phyloP scores from a whole-genome alignment of 2,113 vertebrate genomes.

The Eulacestoma nigropectus region DNA sequence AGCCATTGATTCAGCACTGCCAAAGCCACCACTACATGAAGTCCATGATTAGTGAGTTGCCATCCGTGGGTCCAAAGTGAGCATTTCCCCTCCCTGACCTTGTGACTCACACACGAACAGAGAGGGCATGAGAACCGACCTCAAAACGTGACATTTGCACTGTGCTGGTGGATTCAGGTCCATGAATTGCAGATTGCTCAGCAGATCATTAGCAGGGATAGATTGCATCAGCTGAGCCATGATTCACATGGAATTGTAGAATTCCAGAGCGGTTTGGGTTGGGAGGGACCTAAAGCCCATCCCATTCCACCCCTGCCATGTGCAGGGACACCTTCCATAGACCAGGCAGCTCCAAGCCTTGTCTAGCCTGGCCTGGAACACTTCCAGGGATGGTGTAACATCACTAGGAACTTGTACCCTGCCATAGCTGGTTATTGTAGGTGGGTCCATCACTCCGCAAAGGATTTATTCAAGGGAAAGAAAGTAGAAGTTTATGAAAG shows the following conservation, averaged over 20 bases:
- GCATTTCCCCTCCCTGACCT: background rate
- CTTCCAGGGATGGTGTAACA: background rate
- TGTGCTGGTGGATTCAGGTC: background rate
- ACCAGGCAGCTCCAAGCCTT: background rate
- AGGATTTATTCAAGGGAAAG: background rate
- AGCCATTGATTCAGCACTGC: background rate
- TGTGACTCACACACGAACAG: background rate
- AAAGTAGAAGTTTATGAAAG: background rate
- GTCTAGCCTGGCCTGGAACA: background rate
- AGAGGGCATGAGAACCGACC: background rate
- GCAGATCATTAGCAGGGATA: background rate
- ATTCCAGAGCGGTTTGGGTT: background rate
- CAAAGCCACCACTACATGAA: background rate
- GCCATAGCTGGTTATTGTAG: accelerated
- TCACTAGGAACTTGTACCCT: background rate
- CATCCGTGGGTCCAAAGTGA: background rate
- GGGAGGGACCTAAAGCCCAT: background rate
- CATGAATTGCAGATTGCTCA: background rate
- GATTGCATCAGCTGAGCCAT: background rate
- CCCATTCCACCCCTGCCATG: background rate
- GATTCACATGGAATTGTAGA: background rate
- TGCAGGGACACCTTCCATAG: background rate
- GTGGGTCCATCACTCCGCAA: background rate
- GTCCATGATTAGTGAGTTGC: background rate
- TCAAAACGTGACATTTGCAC: background rate